A percentile compares a stretch with the other conserved stretches of the same genome.
Conservation (phyloP, 2,888 invertebrate species). For the Agonopterix alstromeriana region DNA sequence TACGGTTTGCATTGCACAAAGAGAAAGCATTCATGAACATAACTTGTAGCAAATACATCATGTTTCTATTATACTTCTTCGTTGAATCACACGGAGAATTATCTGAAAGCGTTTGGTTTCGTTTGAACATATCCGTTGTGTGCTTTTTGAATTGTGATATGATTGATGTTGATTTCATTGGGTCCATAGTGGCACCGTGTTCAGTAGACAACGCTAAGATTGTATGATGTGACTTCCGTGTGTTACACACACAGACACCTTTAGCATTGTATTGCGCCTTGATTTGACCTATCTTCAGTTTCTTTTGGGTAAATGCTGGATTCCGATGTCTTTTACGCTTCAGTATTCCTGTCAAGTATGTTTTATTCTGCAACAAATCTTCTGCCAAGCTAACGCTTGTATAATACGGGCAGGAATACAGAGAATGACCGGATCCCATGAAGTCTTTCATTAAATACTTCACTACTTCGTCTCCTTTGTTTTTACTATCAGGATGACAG, state of each 20-base stretch:
- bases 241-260: slow-evolving; percentile 1
- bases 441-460: background rate
- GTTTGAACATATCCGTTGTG: background rate
- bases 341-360: slow-evolving; percentile 1
- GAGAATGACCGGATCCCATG: background rate
- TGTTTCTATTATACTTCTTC: background rate
- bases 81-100: background rate
- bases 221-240: background rate
- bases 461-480: background rate
- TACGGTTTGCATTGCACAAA: background rate
- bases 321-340: slow-evolving; percentile 1
- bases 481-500: slow-evolving; percentile 1
- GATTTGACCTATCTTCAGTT: background rate
- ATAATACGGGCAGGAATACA: slow-evolving; percentile 2
- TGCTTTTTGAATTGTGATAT: background rate
- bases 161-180: background rate
- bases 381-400: slow-evolving; percentile 1
- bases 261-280: background rate
- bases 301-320: background rate
- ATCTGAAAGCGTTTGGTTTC: background rate
- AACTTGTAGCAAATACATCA: slow-evolving; percentile 1
- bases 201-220: background rate
- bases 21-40: slow-evolving; percentile 2
- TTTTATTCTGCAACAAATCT: background rate
- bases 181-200: background rate